Percentiles rank a stretch among this genome's conserved stretches.
phyloP scores from a whole-genome alignment of 2,113 vertebrate genomes.

The Colinus virginianus region DNA sequence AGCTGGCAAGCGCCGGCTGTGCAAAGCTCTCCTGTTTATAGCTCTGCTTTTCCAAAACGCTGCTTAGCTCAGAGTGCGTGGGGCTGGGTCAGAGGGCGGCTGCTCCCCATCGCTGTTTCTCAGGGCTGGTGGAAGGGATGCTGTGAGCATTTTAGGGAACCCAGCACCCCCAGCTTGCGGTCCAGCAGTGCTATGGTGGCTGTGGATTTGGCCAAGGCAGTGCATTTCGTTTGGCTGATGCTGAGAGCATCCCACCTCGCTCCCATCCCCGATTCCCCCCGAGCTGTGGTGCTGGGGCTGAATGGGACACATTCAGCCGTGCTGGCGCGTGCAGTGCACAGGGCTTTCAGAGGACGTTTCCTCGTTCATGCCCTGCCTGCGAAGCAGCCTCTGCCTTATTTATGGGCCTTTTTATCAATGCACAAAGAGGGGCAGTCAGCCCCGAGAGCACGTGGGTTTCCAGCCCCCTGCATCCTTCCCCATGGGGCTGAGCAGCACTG shows the following conservation, averaged over 20 bases:
- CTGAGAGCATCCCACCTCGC: not conserved
- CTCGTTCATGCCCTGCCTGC: rapidly evolving
- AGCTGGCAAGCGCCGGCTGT: rapidly evolving
- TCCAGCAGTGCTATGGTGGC: not conserved
- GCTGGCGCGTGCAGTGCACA: not conserved
- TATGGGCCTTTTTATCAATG: not conserved
- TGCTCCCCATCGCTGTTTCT: not conserved
- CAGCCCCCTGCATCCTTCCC: not conserved
- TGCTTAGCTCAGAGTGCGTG: not conserved
- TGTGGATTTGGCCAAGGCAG: not conserved
- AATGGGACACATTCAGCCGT: not conserved
- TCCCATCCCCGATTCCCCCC: not conserved
- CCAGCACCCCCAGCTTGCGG: not conserved
- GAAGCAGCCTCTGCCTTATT: not conserved
- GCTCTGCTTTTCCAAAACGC: not conserved
- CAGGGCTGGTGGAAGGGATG: not conserved
- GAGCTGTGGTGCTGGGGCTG: not conserved
- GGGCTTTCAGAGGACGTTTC: not conserved
- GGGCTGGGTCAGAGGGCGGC: not conserved
- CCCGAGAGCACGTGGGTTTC: rapidly evolving
- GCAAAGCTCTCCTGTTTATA: slow-evolving; percentile 2
- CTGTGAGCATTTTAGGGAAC: not conserved
- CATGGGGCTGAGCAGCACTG: not conserved
- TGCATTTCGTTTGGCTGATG: not conserved
- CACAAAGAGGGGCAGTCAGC: not conserved